A percentile compares a stretch with the other conserved stretches of the same genome.
These are phyloP conservation scores for Pelobates fuscus DNA, from an alignment of 2,113 vertebrate genomes.

Conservation along the genomic window DNA sequence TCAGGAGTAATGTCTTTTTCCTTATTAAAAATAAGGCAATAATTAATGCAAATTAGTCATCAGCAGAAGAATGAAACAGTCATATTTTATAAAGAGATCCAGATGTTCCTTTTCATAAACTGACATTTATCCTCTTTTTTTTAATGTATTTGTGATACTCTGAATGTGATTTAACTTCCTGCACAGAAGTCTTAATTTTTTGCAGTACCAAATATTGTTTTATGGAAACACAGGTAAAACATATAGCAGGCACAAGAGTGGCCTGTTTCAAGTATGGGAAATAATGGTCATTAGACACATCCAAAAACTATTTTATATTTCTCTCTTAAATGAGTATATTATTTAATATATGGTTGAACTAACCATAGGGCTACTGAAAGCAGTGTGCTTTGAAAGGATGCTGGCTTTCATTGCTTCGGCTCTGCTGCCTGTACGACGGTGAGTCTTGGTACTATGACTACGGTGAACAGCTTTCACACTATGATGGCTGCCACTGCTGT, in stretches of 20 bases:
- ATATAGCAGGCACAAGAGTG: no score
- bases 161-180: no score
- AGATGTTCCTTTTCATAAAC: not conserved
- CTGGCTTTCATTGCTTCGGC: slow-evolving; percentile 89
- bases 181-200: no score
- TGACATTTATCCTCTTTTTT: not conserved
- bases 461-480: slow-evolving; percentile 77
- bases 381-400: slow-evolving; percentile 90
- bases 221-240: no score
- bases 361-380: slow-evolving; percentile 98
- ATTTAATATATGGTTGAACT: slow-evolving; percentile 54
- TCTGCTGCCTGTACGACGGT: slow-evolving; percentile 84
- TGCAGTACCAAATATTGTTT: no score
- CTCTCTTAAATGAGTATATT: no score
- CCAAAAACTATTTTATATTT: no score
- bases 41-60: not conserved
- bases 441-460: slow-evolving; percentile 87
- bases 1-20: slow-evolving; percentile 96
- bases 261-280: no score
- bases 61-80: not conserved
- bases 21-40: slow-evolving; percentile 61
- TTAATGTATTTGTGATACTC: no score
- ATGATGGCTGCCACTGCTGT: slow-evolving; percentile 84
- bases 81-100: not conserved
- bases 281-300: no score